phyloP scores from a whole-genome alignment of 2,888 invertebrate genomes.

The Plagodis dolabraria region DNA sequence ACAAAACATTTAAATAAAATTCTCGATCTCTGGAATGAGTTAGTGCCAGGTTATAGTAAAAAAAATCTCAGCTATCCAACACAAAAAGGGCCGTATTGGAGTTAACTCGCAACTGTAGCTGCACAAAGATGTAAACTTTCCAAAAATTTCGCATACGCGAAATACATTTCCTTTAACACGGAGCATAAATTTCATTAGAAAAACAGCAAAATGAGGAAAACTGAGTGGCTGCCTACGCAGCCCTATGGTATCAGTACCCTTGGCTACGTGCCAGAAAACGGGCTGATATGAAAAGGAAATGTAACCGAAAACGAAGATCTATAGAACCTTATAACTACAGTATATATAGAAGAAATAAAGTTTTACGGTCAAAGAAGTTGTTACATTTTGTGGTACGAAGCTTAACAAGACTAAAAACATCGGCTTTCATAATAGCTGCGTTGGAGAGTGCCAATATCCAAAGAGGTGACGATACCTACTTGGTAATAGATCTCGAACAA shows the following conservation, averaged over 20 bases:
- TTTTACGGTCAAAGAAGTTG: not conserved
- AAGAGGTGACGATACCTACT: too few species aligned
- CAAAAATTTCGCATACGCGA: conserved; percentile 1
- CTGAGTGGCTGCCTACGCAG: conserved; percentile 35
- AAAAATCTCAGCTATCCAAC: too few species aligned
- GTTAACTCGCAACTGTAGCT: too few species aligned
- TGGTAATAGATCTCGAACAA: too few species aligned
- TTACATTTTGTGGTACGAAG: too few species aligned
- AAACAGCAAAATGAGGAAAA: conserved; percentile 35
- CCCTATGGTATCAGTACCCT: conserved; percentile 39
- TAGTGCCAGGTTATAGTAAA: too few species aligned
- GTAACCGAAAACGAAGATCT: conserved; percentile 22
- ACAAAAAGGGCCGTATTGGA: too few species aligned
- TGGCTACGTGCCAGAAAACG: conserved; percentile 45
- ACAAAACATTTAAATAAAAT: too few species aligned
- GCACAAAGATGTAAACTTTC: conserved; percentile 2
- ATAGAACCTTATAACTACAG: not conserved
- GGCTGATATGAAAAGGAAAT: conserved; percentile 42
- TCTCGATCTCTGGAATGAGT: too few species aligned
- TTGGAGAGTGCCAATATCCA: too few species aligned
- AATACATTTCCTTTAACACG: conserved; percentile 10
- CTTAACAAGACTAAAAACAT: too few species aligned
- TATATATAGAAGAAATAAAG: not conserved
- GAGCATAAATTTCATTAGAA: conserved; percentile 33
- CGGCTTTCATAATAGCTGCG: too few species aligned